Conservation (phyloP, 2,113 vertebrate species). For the Psittacula cyanocephala region DNA sequence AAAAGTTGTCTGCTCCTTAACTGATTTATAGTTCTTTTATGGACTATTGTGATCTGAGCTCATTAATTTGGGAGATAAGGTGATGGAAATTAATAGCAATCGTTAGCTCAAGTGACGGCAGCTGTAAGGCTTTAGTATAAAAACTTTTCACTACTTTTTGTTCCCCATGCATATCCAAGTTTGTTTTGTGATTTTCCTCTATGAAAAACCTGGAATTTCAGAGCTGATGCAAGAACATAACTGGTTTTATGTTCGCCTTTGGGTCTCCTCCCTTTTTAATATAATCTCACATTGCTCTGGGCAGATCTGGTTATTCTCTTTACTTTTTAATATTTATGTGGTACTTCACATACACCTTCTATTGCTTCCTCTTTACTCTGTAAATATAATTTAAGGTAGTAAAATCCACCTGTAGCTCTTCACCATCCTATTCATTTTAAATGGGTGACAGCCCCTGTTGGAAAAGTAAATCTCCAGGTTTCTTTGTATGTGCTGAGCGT, state of each 20-base stretch:
- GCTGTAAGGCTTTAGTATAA: neutral
- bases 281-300: accelerated
- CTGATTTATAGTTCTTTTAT: neutral
- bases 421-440: neutral
- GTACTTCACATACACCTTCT: neutral
- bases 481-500: neutral
- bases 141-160: neutral
- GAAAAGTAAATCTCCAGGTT: neutral
- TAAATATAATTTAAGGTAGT: neutral
- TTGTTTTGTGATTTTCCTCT: neutral
- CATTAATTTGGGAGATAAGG: neutral
- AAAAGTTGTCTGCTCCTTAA: neutral
- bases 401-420: neutral
- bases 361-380: neutral
- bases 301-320: neutral
- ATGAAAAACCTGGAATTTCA: neutral
- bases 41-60: neutral
- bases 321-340: neutral
- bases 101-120: neutral
- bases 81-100: neutral
- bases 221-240: neutral
- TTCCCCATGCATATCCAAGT: accelerated
- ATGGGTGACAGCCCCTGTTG: neutral
- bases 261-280: neutral
- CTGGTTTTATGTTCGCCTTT: neutral